phyloP scores from a whole-genome alignment of 2,888 invertebrate species.

The Maniola hyperantus region DNA sequence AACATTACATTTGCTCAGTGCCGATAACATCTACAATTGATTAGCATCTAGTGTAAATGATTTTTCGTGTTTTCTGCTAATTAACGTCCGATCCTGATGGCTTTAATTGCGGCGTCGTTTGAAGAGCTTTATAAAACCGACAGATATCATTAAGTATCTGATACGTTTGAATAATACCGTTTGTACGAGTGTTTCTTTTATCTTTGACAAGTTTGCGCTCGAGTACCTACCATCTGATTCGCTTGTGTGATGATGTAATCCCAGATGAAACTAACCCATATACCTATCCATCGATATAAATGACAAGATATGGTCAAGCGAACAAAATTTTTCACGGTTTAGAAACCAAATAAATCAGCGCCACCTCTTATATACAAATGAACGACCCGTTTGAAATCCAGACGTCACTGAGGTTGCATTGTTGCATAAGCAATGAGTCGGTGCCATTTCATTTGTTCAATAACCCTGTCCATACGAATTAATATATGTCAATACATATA shows the following conservation, averaged over 20 bases:
- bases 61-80: constrained; percentile 33
- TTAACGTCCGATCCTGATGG: constrained; percentile 25
- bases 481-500: too few relatives aligned
- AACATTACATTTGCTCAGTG: constrained; percentile 21
- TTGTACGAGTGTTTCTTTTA: constrained; percentile 16
- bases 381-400: too few relatives aligned
- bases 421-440: too few relatives aligned
- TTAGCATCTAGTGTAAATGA: constrained; percentile 27
- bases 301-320: too few relatives aligned
- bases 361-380: too few relatives aligned
- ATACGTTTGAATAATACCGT: constrained; percentile 12
- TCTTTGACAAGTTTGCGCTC: constrained; percentile 9
- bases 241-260: neutral
- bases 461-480: too few relatives aligned
- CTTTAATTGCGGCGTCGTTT: constrained; percentile 17
- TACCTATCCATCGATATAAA: too few relatives aligned
- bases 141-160: constrained; percentile 10
- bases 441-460: too few relatives aligned
- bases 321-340: too few relatives aligned
- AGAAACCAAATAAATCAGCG: too few relatives aligned
- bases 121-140: constrained; percentile 8
- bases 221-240: neutral
- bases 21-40: constrained; percentile 27
- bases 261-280: neutral
- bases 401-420: too few relatives aligned